phyloP scores from a whole-genome alignment of 2,113 vertebrate genomes.

The Solea senegalensis region DNA sequence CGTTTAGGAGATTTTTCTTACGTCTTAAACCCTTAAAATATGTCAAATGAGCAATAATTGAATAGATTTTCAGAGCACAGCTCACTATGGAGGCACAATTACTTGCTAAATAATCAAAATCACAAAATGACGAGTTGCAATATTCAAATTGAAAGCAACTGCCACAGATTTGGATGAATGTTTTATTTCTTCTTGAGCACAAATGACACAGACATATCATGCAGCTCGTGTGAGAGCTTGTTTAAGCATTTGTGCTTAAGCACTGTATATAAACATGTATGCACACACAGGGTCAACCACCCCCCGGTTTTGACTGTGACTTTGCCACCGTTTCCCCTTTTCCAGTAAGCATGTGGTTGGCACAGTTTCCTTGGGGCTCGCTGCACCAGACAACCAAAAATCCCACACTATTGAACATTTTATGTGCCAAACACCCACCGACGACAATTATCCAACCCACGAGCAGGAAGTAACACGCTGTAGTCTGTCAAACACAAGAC shows the following conservation, averaged over 20 bases:
- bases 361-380: constrained; percentile 49
- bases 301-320: constrained; percentile 9
- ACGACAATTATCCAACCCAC: constrained; percentile 66
- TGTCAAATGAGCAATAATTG: too few relatives aligned
- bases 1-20: not conserved
- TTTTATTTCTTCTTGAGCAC: too few relatives aligned
- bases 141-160: too few relatives aligned
- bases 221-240: not conserved
- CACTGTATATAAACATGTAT: constrained; percentile 14
- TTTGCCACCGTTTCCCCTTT: constrained; percentile 30
- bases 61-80: too few relatives aligned
- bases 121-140: too few relatives aligned
- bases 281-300: not conserved
- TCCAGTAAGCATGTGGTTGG: constrained; percentile 55
- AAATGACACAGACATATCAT: too few relatives aligned
- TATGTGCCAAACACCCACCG: constrained; percentile 72
- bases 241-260: constrained; percentile 18
- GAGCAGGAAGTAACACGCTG: constrained; percentile 68
- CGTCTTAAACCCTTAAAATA: too few relatives aligned
- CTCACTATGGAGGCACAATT: too few relatives aligned
- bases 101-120: too few relatives aligned
- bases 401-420: constrained; percentile 67
- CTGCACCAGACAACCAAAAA: constrained; percentile 59
- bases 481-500: constrained; percentile 63
- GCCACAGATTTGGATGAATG: too few relatives aligned